Percentiles rank a stretch among this genome's conserved stretches.
Evolutionary conservation across 2,888 invertebrate genomes (phyloP).

Genomic region (Gortyna flavago): DNA sequence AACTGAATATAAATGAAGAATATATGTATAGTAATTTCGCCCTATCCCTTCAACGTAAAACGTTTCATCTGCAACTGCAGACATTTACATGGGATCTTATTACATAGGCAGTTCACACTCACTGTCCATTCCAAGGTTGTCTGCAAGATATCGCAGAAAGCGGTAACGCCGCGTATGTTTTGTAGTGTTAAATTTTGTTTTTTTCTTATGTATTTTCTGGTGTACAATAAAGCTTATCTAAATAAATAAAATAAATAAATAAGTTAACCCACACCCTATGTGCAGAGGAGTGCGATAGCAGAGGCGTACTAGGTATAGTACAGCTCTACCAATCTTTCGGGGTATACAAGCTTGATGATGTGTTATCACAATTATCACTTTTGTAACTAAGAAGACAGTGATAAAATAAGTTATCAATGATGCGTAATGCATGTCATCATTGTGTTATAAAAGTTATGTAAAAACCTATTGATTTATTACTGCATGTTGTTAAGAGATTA

Average conservation of each 20-base stretch:
- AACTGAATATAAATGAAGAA: not conserved
- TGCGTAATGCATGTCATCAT: conserved; percentile 28
- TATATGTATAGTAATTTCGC: not conserved
- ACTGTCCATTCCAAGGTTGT: too few relatives aligned
- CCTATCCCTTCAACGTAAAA: not conserved
- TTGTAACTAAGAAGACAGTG: not conserved
- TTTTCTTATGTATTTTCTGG: too few relatives aligned
- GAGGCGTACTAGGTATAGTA: too few relatives aligned
- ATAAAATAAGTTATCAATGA: conserved; percentile 8
- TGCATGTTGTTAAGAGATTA: conserved; percentile 29
- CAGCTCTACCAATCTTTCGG: not conserved
- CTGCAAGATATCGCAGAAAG: too few relatives aligned
- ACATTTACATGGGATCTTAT: not conserved
- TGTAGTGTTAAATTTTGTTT: too few relatives aligned
- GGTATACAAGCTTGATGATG: not conserved
- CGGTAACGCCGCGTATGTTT: too few relatives aligned
- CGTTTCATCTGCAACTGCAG: not conserved
- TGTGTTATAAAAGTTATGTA: conserved; percentile 37
- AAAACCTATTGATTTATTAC: conserved; percentile 41
- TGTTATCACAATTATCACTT: not conserved
- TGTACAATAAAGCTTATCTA: too few relatives aligned
- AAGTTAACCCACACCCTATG: too few relatives aligned
- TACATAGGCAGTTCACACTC: too few relatives aligned
- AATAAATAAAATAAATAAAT: too few relatives aligned
- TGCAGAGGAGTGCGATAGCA: too few relatives aligned